A percentile compares a stretch with the other conserved stretches of the same genome.
Evolutionary conservation across 2,888 invertebrate species (phyloP).

Genomic region (Alsophila aescularia): DNA sequence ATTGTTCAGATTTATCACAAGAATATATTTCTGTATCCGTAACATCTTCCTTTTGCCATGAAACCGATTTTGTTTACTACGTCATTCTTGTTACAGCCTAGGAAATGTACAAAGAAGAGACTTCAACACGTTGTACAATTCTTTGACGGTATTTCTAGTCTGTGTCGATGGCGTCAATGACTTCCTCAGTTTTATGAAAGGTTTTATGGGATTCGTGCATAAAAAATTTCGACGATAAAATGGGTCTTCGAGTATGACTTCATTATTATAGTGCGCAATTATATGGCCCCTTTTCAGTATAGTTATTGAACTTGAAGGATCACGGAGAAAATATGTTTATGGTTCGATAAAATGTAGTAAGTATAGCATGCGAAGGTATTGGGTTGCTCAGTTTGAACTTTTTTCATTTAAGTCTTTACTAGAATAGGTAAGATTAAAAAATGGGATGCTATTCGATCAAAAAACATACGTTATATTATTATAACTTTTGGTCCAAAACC

Average conservation of each 20-base stretch:
- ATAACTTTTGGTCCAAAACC: too few species aligned
- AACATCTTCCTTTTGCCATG: slow-evolving; percentile 18
- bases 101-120: background rate
- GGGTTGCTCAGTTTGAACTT: background rate
- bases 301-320: slow-evolving; percentile 29
- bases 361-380: background rate
- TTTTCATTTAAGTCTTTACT: too few species aligned
- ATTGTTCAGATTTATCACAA: slow-evolving; percentile 21
- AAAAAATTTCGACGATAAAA: slow-evolving; percentile 37
- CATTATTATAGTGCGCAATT: slow-evolving; percentile 32
- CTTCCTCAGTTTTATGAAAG: too few species aligned
- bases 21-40: slow-evolving; percentile 5
- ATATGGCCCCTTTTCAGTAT: slow-evolving; percentile 19
- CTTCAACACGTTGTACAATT: background rate
- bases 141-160: slow-evolving; percentile 5
- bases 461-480: too few species aligned
- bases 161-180: slow-evolving; percentile 29
- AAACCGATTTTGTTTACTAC: slow-evolving; percentile 4
- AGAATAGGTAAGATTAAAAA: too few species aligned
- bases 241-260: slow-evolving; percentile 29
- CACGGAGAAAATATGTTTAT: slow-evolving; percentile 20
- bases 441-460: too few species aligned
- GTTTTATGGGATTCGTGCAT: slow-evolving; percentile 27
- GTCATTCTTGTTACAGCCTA: slow-evolving; percentile 23
- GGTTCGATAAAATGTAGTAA: slow-evolving; percentile 9